phyloP scores from a whole-genome alignment of 2,113 vertebrate genomes.

The Cynopterus brachyotis region DNA sequence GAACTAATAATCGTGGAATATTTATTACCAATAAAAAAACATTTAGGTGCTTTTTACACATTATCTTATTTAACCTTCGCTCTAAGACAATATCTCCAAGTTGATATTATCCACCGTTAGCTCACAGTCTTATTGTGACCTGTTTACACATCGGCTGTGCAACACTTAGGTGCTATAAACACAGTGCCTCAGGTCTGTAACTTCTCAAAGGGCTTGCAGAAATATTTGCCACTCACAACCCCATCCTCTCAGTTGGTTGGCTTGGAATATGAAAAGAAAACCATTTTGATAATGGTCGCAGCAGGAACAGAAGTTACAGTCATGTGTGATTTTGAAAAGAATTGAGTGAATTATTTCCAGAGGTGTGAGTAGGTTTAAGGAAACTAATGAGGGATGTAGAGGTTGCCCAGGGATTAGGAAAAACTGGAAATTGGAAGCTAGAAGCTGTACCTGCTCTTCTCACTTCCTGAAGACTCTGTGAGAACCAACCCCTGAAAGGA shows the following conservation, averaged over 20 bases:
- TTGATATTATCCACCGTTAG: background rate
- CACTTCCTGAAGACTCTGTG: background rate
- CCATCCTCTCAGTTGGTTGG: background rate
- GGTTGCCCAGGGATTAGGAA: background rate
- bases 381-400: background rate
- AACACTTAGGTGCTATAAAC: background rate
- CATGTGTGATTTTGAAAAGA: slow-evolving; percentile 15
- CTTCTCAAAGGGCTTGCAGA: background rate
- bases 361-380: background rate
- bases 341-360: slow-evolving; percentile 6
- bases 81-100: background rate
- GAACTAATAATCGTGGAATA: background rate
- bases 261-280: background rate
- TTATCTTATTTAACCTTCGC: slow-evolving; percentile 2
- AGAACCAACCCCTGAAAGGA: background rate
- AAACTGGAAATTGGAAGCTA: background rate
- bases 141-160: background rate
- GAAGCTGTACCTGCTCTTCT: background rate
- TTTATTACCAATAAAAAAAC: background rate
- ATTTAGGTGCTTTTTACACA: background rate
- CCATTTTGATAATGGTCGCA: background rate
- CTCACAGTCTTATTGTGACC: background rate
- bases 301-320: background rate
- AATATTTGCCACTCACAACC: background rate
- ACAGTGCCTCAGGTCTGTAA: background rate